A percentile compares a stretch with the other conserved stretches of the same genome.
Conservation (phyloP, 30 jellyfish, hydroid and myxozoan species). For the Aurelia sp. region DNA sequence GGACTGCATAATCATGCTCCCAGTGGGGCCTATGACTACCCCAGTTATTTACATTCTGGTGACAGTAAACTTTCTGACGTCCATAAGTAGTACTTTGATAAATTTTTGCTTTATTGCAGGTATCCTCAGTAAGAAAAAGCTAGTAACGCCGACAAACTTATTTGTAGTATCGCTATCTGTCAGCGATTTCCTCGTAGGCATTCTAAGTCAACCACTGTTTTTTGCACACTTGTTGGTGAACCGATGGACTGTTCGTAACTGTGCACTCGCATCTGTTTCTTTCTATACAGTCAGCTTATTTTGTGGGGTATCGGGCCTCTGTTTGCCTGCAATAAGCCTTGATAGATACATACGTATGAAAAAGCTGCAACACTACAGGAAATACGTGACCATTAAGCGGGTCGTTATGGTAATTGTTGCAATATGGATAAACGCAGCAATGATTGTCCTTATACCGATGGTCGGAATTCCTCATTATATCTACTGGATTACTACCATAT, state of each 20-base stretch:
- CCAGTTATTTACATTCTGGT: no score
- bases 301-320: slow-evolving; percentile 69
- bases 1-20: no score
- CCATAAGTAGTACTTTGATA: no score
- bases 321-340: slow-evolving; percentile 59
- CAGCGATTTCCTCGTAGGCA: slow-evolving; percentile 61
- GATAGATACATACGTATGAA: slow-evolving; percentile 62
- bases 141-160: slow-evolving; percentile 18
- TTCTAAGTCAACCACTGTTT: slow-evolving; percentile 47
- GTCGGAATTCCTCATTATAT: slow-evolving; percentile 34
- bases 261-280: background rate
- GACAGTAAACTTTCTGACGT: no score
- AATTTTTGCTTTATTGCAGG: no score
- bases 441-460: slow-evolving; percentile 28
- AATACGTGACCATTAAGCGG: slow-evolving; percentile 54
- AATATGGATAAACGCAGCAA: slow-evolving; percentile 37
- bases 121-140: no score
- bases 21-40: no score
- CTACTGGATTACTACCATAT: slow-evolving; percentile 17
- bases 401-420: slow-evolving; percentile 23
- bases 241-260: background rate
- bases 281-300: slow-evolving; percentile 8
- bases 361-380: slow-evolving; percentile 54
- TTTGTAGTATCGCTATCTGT: slow-evolving; percentile 43
- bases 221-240: slow-evolving; percentile 30